These are phyloP conservation scores for Drosophila multiciliata DNA, from an alignment of 2,888 invertebrate species.

Conservation along the genomic window DNA sequence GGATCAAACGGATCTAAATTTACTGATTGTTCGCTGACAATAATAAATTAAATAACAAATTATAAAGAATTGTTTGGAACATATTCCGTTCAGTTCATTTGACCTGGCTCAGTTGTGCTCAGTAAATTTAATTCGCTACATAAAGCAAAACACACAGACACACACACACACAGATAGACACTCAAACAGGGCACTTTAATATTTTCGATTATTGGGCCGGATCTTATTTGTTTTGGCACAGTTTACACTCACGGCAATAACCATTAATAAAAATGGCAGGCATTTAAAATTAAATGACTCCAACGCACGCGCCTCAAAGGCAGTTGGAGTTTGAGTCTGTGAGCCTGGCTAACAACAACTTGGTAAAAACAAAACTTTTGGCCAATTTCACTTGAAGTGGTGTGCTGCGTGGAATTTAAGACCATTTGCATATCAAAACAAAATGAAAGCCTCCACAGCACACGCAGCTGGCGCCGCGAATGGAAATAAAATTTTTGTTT, in stretches of 20 bases:
- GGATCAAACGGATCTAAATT: background rate
- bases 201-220: constrained; percentile 70
- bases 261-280: constrained; percentile 76
- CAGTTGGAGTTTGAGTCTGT: background rate
- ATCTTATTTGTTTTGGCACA: constrained; percentile 13
- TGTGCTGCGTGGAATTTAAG: constrained; percentile 58
- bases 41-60: background rate
- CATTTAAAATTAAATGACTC: constrained; percentile 78
- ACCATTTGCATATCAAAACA: constrained; percentile 78
- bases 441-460: constrained; percentile 53
- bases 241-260: constrained; percentile 72
- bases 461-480: constrained; percentile 54
- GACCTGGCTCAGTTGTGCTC: constrained; percentile 23
- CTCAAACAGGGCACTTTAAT: constrained; percentile 7
- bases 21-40: background rate
- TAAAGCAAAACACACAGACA: constrained; percentile 35
- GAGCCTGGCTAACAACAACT: constrained; percentile 12
- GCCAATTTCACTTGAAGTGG: constrained; percentile 73
- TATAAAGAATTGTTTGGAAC: background rate
- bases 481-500: constrained; percentile 38
- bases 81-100: constrained; percentile 4
- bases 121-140: constrained; percentile 53
- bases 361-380: constrained; percentile 58
- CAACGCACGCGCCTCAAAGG: constrained; percentile 35
- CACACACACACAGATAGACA: background rate